Percentiles rank a stretch among this genome's conserved stretches.
These are phyloP conservation scores for Allolobophora icterica DNA, from an alignment of 2,888 invertebrate species.

Conservation along the genomic window DNA sequence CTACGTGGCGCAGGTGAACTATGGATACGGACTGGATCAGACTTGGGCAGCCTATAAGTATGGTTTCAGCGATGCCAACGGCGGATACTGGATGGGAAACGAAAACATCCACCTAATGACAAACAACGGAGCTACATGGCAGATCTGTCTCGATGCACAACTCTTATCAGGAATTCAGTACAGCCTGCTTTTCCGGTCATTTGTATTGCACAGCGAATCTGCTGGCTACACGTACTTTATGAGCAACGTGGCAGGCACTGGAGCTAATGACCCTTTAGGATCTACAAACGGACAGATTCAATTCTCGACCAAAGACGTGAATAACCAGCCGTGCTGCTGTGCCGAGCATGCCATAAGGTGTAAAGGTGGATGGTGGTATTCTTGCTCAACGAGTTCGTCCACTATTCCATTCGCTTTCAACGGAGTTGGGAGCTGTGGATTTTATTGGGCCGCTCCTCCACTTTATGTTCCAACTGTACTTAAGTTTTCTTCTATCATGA, in stretches of 20 bases:
- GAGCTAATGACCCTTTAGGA: not conserved
- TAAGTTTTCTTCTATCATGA: not conserved
- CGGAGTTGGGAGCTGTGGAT: not conserved
- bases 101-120: not conserved
- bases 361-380: not conserved
- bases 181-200: not conserved
- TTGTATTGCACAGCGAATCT: not conserved
- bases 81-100: not conserved
- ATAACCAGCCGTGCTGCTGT: not conserved
- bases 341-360: not conserved
- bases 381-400: not conserved
- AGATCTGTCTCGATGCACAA: not conserved
- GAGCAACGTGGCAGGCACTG: not conserved
- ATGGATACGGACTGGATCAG: not conserved
- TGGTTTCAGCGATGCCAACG: conserved; percentile 7
- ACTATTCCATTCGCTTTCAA: not conserved
- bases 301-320: conserved; percentile 3
- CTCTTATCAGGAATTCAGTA: not conserved
- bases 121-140: not conserved
- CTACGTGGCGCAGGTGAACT: not conserved
- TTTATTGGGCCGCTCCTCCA: not conserved
- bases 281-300: not conserved
- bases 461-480: not conserved
- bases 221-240: not conserved
- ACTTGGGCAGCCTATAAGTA: not conserved